These are phyloP conservation scores for Myrmophylax atrothorax DNA, from an alignment of 2,113 vertebrate genomes.

Conservation along the genomic window DNA sequence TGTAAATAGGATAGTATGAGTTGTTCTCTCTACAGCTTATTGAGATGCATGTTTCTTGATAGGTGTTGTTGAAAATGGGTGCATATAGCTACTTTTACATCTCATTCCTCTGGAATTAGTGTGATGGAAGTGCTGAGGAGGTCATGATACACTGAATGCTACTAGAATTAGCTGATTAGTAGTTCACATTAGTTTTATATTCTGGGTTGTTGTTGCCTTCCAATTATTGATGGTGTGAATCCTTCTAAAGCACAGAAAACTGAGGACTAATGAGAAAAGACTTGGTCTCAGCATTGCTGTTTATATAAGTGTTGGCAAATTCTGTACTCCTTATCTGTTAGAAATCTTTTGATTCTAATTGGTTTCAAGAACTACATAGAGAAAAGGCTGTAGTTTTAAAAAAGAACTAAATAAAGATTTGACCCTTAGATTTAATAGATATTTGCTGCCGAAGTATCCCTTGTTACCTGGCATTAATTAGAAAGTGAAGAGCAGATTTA, in stretches of 20 bases:
- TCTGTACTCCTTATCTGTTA: background rate
- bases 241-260: background rate
- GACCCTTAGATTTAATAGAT: background rate
- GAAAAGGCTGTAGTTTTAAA: background rate
- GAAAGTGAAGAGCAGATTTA: background rate
- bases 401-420: background rate
- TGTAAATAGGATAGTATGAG: background rate
- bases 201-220: slow-evolving; percentile 12
- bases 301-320: background rate
- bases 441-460: background rate
- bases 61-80: background rate
- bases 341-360: slow-evolving; percentile 13
- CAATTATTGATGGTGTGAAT: background rate
- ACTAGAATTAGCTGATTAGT: background rate
- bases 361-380: background rate
- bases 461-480: background rate
- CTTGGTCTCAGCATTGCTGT: background rate
- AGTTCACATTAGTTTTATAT: slow-evolving; percentile 11
- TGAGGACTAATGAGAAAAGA: slow-evolving; percentile 1
- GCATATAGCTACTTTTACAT: background rate
- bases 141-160: background rate
- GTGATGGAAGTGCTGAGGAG: background rate
- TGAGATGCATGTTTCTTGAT: background rate
- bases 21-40: background rate
- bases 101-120: background rate